phyloP scores from a whole-genome alignment of 2,888 invertebrate species.

The Melikaiella ostensackeni region DNA sequence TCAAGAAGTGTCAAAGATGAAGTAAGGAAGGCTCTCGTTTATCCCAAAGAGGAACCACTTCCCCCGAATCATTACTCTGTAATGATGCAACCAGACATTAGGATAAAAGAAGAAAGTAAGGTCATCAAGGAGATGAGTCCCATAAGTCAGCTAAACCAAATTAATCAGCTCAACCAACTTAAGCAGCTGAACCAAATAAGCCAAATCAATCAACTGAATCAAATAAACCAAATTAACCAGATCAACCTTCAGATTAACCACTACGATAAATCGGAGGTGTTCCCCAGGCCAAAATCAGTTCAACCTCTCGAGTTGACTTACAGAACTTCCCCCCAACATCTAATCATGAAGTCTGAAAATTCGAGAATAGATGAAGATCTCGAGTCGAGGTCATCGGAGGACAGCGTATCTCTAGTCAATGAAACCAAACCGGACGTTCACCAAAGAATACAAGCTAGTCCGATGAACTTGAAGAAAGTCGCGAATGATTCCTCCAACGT shows the following conservation, averaged over 20 bases:
- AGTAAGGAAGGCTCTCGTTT: slow-evolving; percentile 67
- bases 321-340: slow-evolving; percentile 54
- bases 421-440: slow-evolving; percentile 66
- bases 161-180: background rate
- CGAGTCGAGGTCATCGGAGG: slow-evolving; percentile 70
- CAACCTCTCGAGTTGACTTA: slow-evolving; percentile 61
- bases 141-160: background rate
- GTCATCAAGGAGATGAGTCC: background rate
- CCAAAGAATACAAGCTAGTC: slow-evolving; percentile 73
- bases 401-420: slow-evolving; percentile 72
- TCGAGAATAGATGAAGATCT: slow-evolving; percentile 77
- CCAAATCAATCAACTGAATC: background rate
- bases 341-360: slow-evolving; percentile 58
- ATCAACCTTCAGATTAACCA: slow-evolving; percentile 41
- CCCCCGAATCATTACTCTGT: slow-evolving; percentile 54
- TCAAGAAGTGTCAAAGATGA: slow-evolving; percentile 66
- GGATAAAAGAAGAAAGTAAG: slow-evolving; percentile 56
- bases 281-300: slow-evolving; percentile 49
- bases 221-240: slow-evolving; percentile 2
- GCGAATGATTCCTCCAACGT: slow-evolving; percentile 44
- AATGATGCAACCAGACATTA: slow-evolving; percentile 58
- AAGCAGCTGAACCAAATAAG: slow-evolving; percentile 2
- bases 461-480: slow-evolving; percentile 67
- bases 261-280: slow-evolving; percentile 53
- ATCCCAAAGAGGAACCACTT: slow-evolving; percentile 61